phyloP scores from a whole-genome alignment of 2,113 vertebrate genomes.

The Piprites chloris region DNA sequence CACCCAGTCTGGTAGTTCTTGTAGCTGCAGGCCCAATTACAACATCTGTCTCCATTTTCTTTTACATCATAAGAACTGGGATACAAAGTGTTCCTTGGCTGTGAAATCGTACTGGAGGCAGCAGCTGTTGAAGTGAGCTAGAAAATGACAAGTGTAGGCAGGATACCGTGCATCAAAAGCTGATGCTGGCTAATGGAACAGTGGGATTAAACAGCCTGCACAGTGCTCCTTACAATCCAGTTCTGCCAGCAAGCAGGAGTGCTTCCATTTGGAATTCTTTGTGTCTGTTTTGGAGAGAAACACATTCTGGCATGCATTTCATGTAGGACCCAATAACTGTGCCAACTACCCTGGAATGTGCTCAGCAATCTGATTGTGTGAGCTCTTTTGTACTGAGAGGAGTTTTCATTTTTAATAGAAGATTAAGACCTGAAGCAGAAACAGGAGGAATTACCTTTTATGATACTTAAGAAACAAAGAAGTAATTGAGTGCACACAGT shows the following conservation, averaged over 20 bases:
- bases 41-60: not conserved
- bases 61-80: not conserved
- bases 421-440: not conserved
- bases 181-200: not conserved
- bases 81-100: not conserved
- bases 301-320: not conserved
- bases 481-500: not conserved
- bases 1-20: not conserved
- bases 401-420: not conserved
- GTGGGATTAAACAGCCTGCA: not conserved
- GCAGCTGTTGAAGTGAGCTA: slow-evolving; percentile 26
- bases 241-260: not conserved
- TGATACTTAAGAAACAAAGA: not conserved
- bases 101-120: not conserved
- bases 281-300: not conserved
- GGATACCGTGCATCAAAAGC: slow-evolving; percentile 21
- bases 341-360: not conserved
- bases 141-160: slow-evolving; percentile 8
- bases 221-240: not conserved
- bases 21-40: not conserved
- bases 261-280: not conserved
- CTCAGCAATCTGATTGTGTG: not conserved
- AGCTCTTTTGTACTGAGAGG: not conserved
- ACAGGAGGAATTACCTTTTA: not conserved
- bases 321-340: not conserved